phyloP scores from a whole-genome alignment of 2,113 vertebrate species.

The Lepisosteus oculatus region DNA sequence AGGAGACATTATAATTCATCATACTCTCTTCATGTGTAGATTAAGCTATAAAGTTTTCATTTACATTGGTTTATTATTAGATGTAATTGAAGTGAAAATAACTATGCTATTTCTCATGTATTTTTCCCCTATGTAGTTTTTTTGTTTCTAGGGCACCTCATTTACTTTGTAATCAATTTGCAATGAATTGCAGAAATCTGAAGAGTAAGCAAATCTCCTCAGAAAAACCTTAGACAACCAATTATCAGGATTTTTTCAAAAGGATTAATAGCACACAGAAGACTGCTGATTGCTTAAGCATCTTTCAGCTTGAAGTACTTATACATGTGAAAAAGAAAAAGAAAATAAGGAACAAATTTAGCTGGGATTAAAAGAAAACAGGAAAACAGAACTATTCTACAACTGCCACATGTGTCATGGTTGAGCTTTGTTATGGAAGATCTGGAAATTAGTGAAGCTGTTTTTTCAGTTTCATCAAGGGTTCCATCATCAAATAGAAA shows the following conservation, averaged over 20 bases:
- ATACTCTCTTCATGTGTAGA: too few species aligned
- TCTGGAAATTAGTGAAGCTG: neutral
- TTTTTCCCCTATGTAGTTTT: too few species aligned
- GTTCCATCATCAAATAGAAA: neutral
- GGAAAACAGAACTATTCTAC: neutral
- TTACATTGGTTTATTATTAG: too few species aligned
- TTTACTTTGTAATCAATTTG: too few species aligned
- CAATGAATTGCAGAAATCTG: neutral
- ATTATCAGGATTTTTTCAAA: conserved; percentile 31
- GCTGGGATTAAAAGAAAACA: neutral
- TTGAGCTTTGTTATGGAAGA: neutral
- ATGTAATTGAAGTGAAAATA: too few species aligned
- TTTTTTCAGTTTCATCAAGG: neutral
- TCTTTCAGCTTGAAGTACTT: conserved; percentile 2
- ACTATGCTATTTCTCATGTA: too few species aligned
- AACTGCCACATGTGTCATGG: neutral
- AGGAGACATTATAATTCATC: too few species aligned
- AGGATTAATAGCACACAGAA: conserved; percentile 34
- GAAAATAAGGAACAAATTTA: conserved; percentile 4
- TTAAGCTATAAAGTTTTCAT: too few species aligned
- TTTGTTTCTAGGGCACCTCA: too few species aligned
- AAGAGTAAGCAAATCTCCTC: conserved; percentile 29
- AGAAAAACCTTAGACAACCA: conserved; percentile 30
- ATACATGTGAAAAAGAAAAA: neutral
- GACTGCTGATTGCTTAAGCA: conserved; percentile 37